A percentile compares a stretch with the other conserved stretches of the same genome.
Conservation (phyloP, 2,113 vertebrate genomes). For the Daubentonia madagascariensis region DNA sequence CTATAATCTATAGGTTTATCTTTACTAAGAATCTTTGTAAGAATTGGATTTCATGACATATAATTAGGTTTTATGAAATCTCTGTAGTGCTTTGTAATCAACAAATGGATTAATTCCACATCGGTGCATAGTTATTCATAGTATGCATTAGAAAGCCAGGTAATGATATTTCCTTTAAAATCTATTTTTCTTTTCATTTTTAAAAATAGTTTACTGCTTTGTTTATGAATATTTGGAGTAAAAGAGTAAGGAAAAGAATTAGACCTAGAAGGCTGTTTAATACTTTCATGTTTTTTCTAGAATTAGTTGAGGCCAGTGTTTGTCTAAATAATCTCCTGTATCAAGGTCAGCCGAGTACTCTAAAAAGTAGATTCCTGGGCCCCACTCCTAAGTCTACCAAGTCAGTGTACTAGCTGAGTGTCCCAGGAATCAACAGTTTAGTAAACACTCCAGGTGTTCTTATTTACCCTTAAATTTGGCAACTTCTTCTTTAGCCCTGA, state of each 20-base stretch:
- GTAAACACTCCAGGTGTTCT: slow-evolving; percentile 26
- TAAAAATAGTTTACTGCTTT: neutral
- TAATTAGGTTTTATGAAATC: slow-evolving; percentile 45
- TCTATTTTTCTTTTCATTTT: neutral
- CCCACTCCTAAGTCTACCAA: neutral
- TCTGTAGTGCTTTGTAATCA: slow-evolving; percentile 33
- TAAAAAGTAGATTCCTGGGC: neutral
- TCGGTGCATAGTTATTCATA: neutral
- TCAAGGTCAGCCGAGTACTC: neutral
- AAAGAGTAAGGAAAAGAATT: neutral
- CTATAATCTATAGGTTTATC: slow-evolving; percentile 20
- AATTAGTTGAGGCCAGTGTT: neutral
- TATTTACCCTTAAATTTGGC: slow-evolving; percentile 40
- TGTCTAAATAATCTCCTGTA: neutral
- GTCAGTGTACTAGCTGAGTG: neutral
- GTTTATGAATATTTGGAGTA: slow-evolving; percentile 7
- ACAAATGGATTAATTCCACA: neutral
- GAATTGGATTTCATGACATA: slow-evolving; percentile 37
- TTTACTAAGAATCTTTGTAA: slow-evolving; percentile 33
- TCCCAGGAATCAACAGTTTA: neutral
- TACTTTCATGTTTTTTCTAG: neutral
- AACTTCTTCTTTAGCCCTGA: slow-evolving; percentile 36
- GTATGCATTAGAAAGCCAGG: neutral
- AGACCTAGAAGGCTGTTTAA: neutral
- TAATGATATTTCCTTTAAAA: neutral